Conservation (phyloP, 1,140 invertebrate species). For the Drosophila ogumai region DNA sequence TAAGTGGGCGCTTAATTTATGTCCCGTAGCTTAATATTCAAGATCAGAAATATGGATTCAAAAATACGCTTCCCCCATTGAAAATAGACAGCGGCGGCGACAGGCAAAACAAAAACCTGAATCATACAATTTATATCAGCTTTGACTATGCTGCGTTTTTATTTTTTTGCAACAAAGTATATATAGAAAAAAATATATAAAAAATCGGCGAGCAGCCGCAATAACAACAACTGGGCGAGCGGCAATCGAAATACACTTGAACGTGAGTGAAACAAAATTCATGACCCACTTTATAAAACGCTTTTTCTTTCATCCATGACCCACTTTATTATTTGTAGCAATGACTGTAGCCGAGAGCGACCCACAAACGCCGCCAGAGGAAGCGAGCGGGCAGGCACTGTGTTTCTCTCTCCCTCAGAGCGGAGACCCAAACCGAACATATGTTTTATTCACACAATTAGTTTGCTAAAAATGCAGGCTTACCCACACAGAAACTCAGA, state of each 20-base stretch:
- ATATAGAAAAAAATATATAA: conserved; percentile 15
- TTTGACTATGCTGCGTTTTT: conserved; percentile 31
- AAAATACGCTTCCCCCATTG: conserved; percentile 5
- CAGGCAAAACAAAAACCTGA: conserved; percentile 44
- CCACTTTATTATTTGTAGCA: conserved; percentile 83
- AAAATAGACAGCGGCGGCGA: conserved; percentile 16
- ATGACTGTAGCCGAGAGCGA: conserved; percentile 57
- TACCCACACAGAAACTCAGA: conserved; percentile 34
- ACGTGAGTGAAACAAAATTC: conserved; percentile 84
- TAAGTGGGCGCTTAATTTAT: conserved; percentile 19
- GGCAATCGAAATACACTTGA: conserved; percentile 84
- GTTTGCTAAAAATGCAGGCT: conserved; percentile 74
- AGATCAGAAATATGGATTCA: conserved; percentile 31
- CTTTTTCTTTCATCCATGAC: conserved; percentile 85
- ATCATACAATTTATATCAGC: conserved; percentile 56
- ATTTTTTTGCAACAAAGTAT: conserved; percentile 41
- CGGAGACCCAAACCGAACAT: conserved; percentile 51
- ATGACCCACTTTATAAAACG: conserved; percentile 84
- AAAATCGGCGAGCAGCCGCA: conserved; percentile 42
- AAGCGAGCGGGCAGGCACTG: neutral
- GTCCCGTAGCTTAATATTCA: conserved; percentile 5
- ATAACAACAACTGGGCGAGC: conserved; percentile 53
- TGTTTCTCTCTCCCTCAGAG: conserved; percentile 10
- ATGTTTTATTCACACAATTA: conserved; percentile 80
- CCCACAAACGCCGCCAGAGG: conserved; percentile 27